Evolutionary conservation across 2,888 invertebrate species (phyloP).

Genomic region (Blera fallax): DNA sequence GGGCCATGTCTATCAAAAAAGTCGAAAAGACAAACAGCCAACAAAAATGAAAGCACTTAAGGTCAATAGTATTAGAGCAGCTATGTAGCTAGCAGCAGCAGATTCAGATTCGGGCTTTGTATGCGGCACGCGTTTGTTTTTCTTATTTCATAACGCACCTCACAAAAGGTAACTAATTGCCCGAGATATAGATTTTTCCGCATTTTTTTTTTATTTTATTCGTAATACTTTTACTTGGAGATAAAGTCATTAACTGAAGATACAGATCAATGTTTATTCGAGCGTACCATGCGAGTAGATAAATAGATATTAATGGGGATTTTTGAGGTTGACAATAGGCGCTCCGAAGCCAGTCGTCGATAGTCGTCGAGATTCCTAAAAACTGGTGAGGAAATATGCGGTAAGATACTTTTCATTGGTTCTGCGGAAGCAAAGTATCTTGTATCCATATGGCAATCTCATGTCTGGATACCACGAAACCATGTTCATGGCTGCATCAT

Average conservation of each 20-base stretch:
- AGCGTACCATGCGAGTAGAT: not conserved
- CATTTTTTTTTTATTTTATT: not conserved
- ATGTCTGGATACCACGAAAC: not conserved
- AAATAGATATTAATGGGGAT: not conserved
- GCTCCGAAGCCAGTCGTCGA: too few species aligned
- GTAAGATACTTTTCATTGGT: too few species aligned
- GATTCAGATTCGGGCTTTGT: not conserved
- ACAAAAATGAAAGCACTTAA: slow-evolving; percentile 45
- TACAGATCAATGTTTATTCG: not conserved
- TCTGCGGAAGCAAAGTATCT: too few species aligned
- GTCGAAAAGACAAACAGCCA: not conserved
- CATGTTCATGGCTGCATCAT: not conserved
- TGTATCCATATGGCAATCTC: not conserved
- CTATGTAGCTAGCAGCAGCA: not conserved
- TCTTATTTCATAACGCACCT: slow-evolving; percentile 18
- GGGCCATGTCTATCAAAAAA: not conserved
- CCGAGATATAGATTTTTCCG: not conserved
- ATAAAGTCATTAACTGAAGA: not conserved
- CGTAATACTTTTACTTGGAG: not conserved
- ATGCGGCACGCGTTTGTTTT: not conserved
- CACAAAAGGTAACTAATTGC: slow-evolving; percentile 23
- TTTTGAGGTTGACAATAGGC: not conserved
- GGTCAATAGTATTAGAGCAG: slow-evolving; percentile 24
- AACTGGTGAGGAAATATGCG: too few species aligned
- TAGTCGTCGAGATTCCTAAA: too few species aligned